Conservation (phyloP, 2,113 vertebrate genomes). For the Danio rerio region GRCz12tu NC_133186.1:23745001-23745500, state of each 20-base stretch:
- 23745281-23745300: neutral
- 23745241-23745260: constrained; percentile 6
- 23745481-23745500: too few relatives aligned
- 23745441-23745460: too few relatives aligned
- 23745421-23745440: too few relatives aligned
- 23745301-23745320: constrained; percentile 13
- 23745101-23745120: constrained; percentile 73
- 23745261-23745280: constrained; percentile 13
- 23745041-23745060: constrained; percentile 47
- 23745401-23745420: too few relatives aligned
- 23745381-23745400: too few relatives aligned
- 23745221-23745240: constrained; percentile 6
- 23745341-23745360: too few relatives aligned
- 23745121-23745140: constrained; percentile 34
- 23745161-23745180: constrained; percentile 39
- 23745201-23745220: constrained; percentile 40
- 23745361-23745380: too few relatives aligned
- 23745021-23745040: constrained; percentile 31
- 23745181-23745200: constrained; percentile 25
- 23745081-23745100: constrained; percentile 64
- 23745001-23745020: constrained; percentile 69
- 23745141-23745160: constrained; percentile 39
- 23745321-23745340: neutral
- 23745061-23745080: constrained; percentile 68
- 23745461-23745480: too few relatives aligned